A percentile compares a stretch with the other conserved stretches of the same genome.
Conservation (phyloP, 2,113 vertebrate species). For the Alexandromys fortis region DNA sequence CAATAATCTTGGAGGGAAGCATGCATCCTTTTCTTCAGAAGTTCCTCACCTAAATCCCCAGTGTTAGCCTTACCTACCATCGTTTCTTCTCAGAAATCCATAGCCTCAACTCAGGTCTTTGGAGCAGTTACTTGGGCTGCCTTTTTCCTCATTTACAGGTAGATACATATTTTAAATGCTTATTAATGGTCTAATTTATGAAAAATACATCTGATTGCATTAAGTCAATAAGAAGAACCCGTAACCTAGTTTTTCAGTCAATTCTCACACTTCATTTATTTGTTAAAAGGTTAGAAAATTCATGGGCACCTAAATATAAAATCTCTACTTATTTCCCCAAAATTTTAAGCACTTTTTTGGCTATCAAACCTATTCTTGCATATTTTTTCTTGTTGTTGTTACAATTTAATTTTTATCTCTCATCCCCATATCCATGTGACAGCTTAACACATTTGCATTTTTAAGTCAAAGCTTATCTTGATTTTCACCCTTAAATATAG, state of each 20-base stretch:
- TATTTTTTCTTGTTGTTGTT: neutral
- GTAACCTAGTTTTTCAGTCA: conserved; percentile 20
- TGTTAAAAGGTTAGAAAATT: conserved; percentile 63
- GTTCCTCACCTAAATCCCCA: conserved; percentile 30
- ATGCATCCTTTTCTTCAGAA: conserved; percentile 19
- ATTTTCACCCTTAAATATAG: conserved; percentile 3
- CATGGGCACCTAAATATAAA: conserved; percentile 42
- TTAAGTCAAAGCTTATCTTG: conserved; percentile 45
- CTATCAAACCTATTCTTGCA: conserved; percentile 9
- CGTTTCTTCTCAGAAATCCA: conserved; percentile 64
- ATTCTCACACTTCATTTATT: conserved; percentile 43
- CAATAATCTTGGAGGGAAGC: conserved; percentile 33
- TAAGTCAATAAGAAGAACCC: conserved; percentile 3
- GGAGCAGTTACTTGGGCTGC: neutral
- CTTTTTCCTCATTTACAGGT: conserved; percentile 68
- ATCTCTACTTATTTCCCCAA: conserved; percentile 43
- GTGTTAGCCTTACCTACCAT: conserved; percentile 11
- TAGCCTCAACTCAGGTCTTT: conserved; percentile 66
- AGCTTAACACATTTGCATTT: conserved; percentile 43
- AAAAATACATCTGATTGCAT: conserved; percentile 33
- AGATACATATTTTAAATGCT: conserved; percentile 56
- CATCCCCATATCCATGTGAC: neutral
- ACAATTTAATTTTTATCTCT: conserved; percentile 56
- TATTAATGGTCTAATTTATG: conserved; percentile 71
- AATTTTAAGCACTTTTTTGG: conserved; percentile 8